phyloP scores from a whole-genome alignment of 2,888 invertebrate genomes.

The Napeogenes inachia region DNA sequence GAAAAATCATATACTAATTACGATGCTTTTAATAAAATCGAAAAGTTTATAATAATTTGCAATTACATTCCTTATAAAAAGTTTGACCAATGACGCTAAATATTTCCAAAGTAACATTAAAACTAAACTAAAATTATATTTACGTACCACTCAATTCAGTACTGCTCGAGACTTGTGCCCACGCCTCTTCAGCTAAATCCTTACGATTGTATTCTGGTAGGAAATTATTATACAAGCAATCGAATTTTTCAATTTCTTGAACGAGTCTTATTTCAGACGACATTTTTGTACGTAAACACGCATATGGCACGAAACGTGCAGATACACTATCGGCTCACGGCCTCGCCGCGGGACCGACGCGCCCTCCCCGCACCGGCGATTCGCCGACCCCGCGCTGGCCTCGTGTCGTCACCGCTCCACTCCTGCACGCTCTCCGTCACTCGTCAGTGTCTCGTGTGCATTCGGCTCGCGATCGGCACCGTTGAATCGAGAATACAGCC shows the following conservation, averaged over 20 bases:
- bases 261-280: constrained; percentile 41
- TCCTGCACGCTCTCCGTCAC: constrained; percentile 8
- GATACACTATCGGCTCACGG: constrained; percentile 14
- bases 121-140: constrained; percentile 9
- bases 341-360: constrained; percentile 31
- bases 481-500: no score
- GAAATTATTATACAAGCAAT: constrained; percentile 40
- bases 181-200: constrained; percentile 41
- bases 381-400: no score
- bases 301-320: constrained; percentile 25
- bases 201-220: constrained; percentile 44
- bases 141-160: constrained; percentile 39
- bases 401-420: constrained; percentile 29
- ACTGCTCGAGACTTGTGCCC: constrained; percentile 37
- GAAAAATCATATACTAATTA: not conserved
- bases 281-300: constrained; percentile 28
- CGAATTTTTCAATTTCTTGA: constrained; percentile 41
- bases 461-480: constrained; percentile 9
- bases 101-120: not conserved
- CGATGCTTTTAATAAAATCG: not conserved
- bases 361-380: constrained; percentile 31
- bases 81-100: not conserved
- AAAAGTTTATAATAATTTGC: not conserved
- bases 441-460: constrained; percentile 3
- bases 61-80: not conserved